phyloP scores from a whole-genome alignment of 23 tunicate genomes.

The Botrylloides violaceus region DNA sequence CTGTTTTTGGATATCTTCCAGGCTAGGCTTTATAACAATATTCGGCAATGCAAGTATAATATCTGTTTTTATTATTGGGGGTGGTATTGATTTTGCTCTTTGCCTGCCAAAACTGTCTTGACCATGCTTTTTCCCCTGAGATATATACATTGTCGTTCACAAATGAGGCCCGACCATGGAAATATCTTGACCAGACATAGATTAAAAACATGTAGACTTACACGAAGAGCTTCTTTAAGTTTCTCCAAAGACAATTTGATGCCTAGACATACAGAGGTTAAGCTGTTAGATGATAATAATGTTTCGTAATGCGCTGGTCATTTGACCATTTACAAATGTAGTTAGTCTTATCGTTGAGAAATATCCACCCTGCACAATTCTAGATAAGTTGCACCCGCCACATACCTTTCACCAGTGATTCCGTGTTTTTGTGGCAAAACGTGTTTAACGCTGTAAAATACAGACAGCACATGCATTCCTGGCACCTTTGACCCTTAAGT shows the following conservation, averaged over 20 bases:
- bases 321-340: too few relatives aligned
- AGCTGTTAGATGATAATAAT: too few relatives aligned
- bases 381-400: background rate
- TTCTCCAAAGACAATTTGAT: constrained; percentile 24
- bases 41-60: constrained; percentile 72
- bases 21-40: constrained; percentile 57
- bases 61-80: constrained; percentile 68
- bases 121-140: background rate
- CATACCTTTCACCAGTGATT: constrained; percentile 82
- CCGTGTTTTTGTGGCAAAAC: constrained; percentile 62
- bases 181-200: too few relatives aligned
- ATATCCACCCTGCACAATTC: background rate
- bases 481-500: constrained; percentile 68
- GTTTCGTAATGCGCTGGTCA: too few relatives aligned
- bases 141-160: too few relatives aligned
- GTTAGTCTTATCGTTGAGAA: too few relatives aligned
- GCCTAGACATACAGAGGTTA: too few relatives aligned
- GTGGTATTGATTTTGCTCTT: background rate
- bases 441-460: constrained; percentile 54
- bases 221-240: constrained; percentile 4
- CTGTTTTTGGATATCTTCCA: constrained; percentile 64
- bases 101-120: background rate
- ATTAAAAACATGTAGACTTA: background rate
- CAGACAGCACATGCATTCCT: constrained; percentile 71
- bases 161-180: too few relatives aligned